Evolutionary conservation across 2,113 vertebrate species (phyloP).

Genomic region (Bostrychus sinensis): DNA sequence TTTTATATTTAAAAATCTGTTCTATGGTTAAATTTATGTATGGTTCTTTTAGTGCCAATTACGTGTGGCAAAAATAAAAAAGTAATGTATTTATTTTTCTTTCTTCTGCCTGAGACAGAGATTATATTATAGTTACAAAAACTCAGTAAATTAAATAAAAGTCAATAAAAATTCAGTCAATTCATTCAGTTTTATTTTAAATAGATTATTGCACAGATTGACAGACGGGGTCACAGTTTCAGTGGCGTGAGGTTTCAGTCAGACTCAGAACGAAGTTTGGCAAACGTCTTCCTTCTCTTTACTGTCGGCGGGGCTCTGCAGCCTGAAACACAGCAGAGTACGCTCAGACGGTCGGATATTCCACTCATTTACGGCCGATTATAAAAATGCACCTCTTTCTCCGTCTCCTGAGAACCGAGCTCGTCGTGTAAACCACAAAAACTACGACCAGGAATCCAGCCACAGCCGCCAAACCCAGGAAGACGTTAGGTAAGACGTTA

Average conservation of each 20-base stretch:
- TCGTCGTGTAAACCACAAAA: conserved; percentile 10
- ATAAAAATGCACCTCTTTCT: conserved; percentile 9
- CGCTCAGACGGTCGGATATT: too few species aligned
- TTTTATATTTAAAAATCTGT: too few species aligned
- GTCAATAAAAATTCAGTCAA: background rate
- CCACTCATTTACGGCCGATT: too few species aligned
- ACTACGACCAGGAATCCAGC: conserved; percentile 64
- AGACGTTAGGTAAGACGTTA: background rate
- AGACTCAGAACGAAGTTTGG: conserved; percentile 59
- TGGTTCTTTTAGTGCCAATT: too few species aligned
- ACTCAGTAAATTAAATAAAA: background rate
- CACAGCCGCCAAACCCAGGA: conserved; percentile 62
- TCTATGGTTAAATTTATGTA: too few species aligned
- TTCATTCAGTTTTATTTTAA: background rate
- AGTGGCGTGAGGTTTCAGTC: background rate
- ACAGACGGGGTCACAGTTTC: too few species aligned
- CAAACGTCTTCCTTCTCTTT: background rate
- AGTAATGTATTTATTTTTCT: too few species aligned
- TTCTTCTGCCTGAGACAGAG: too few species aligned
- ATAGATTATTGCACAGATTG: background rate
- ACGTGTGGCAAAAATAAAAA: too few species aligned
- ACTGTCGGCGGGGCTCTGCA: background rate
- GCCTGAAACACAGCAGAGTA: background rate
- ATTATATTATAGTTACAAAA: too few species aligned
- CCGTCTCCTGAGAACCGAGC: background rate